Conservation (phyloP, 2,888 invertebrate species). For the Acleris emargana region DNA sequence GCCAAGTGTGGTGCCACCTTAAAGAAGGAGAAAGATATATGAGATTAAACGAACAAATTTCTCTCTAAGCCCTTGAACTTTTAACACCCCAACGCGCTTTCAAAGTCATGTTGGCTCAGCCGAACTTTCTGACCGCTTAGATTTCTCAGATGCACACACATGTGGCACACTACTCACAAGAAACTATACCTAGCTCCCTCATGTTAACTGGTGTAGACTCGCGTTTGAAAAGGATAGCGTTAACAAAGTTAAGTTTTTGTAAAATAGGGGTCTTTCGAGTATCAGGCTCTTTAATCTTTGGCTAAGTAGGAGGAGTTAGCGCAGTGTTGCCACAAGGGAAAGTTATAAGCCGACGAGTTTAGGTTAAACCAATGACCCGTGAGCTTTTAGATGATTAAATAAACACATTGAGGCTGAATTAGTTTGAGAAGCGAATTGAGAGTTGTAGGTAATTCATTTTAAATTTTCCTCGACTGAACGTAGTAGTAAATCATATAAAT, state of each 20-base stretch:
- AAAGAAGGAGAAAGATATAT: too few species aligned
- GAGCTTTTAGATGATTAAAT: constrained; percentile 5
- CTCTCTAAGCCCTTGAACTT: too few species aligned
- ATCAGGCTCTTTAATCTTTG: constrained; percentile 18
- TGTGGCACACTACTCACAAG: neutral
- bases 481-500: too few species aligned
- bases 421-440: neutral
- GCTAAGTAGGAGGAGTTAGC: constrained; percentile 6
- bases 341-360: constrained; percentile 11
- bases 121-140: neutral
- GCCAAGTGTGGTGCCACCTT: too few species aligned
- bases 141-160: neutral
- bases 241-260: neutral
- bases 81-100: neutral
- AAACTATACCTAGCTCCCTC: neutral
- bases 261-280: neutral
- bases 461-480: too few species aligned
- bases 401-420: neutral
- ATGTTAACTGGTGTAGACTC: neutral
- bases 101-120: neutral
- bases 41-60: too few species aligned
- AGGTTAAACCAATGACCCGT: constrained; percentile 2
- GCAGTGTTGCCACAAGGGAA: constrained; percentile 13
- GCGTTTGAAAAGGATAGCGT: neutral
- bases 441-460: too few species aligned